phyloP scores from a whole-genome alignment of 2,113 vertebrate genomes.

The Barbus barbus region DNA sequence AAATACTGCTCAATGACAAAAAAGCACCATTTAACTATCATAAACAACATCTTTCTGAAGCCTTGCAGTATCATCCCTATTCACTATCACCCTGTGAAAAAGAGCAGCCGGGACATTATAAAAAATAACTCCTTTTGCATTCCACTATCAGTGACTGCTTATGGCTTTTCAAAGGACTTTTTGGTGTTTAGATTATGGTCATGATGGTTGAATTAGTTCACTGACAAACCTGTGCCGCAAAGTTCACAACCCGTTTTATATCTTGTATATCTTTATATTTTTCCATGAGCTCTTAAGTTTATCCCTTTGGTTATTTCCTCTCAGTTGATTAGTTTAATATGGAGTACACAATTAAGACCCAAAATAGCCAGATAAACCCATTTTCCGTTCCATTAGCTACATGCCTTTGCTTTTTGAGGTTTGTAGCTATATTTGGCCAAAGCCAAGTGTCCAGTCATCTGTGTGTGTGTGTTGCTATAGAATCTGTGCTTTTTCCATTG shows the following conservation, averaged over 20 bases:
- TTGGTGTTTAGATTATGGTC: background rate
- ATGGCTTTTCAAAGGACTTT: background rate
- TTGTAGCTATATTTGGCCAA: slow-evolving; percentile 44
- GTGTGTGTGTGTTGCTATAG: slow-evolving; percentile 13
- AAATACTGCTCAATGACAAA: background rate
- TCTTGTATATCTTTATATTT: background rate
- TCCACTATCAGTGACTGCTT: background rate
- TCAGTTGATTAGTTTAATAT: slow-evolving; percentile 23
- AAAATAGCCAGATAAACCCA: slow-evolving; percentile 6
- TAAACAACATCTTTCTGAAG: background rate
- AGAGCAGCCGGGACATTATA: background rate
- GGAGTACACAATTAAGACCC: background rate
- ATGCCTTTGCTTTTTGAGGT: slow-evolving; percentile 19
- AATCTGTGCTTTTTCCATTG: slow-evolving; percentile 50
- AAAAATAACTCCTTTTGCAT: background rate
- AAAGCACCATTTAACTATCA: background rate
- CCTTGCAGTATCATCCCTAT: background rate
- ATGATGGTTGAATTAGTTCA: no score
- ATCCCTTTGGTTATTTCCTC: background rate
- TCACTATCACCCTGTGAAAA: background rate
- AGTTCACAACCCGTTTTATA: background rate
- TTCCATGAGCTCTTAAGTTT: slow-evolving; percentile 6
- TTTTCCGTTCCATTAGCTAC: slow-evolving; percentile 23
- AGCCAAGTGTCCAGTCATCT: slow-evolving; percentile 44
- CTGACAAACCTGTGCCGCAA: background rate